phyloP scores from a whole-genome alignment of 2,888 invertebrate genomes.

The Fragum whitleyi region DNA sequence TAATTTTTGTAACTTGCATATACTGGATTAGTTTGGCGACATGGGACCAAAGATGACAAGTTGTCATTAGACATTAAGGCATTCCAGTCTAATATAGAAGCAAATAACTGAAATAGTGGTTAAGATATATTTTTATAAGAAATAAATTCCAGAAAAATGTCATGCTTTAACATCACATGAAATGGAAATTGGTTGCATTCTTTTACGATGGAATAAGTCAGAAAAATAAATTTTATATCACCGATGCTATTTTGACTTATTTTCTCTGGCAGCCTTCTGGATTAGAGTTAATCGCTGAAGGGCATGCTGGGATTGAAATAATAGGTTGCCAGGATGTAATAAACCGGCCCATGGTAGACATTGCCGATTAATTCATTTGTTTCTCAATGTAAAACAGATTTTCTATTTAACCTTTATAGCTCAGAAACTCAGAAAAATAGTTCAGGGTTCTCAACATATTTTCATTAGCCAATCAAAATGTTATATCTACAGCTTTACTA shows the following conservation, averaged over 20 bases:
- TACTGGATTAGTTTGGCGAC: neutral
- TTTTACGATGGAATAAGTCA: neutral
- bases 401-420: neutral
- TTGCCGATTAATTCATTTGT: neutral
- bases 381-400: neutral
- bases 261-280: neutral
- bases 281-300: neutral
- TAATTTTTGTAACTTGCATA: neutral
- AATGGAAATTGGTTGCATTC: neutral
- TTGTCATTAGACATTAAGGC: slow-evolving; percentile 4
- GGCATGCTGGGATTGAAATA: slow-evolving; percentile 4
- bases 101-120: slow-evolving; percentile 4
- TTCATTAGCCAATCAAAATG: too few relatives aligned
- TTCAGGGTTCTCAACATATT: too few relatives aligned
- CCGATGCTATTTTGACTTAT: neutral
- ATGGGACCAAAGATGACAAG: slow-evolving; percentile 4
- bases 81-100: neutral
- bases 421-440: too few relatives aligned
- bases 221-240: neutral
- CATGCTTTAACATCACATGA: neutral
- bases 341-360: neutral
- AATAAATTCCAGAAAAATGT: neutral
- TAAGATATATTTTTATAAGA: neutral
- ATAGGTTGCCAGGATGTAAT: slow-evolving; percentile 1
- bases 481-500: too few relatives aligned